Base-by-base conservation (phyloP, 2,888 invertebrate genomes). In the Cheilosia vulpina region DNA sequence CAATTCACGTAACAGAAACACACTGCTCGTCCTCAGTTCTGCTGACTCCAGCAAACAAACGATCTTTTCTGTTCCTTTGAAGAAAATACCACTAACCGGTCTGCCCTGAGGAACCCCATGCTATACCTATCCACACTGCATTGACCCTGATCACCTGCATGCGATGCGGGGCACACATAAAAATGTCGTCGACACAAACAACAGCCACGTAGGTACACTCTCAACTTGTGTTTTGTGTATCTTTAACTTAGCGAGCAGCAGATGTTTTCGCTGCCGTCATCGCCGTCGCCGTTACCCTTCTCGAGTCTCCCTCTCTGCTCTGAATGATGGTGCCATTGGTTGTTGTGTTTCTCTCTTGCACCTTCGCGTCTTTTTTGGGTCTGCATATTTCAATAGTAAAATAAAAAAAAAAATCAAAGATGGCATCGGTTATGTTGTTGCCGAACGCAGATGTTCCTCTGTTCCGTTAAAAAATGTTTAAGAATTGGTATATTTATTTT, bases 61-160 rank as follows among this genome's bases (percentile, higher is more conserved):
- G 43, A 31, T 53, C 27, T 62, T 63, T 27, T 27, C 24, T 53
- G 45, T 13, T 24, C 31, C 5, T 21, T 5, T 31, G 58, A 81
- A 76, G 76, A 71, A 60, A 58, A 76, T 17, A 45, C 52, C 52
- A 71, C 76, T 71, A 82, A 71, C 65, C 58, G 71, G 69, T 62
- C 69, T 58, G 45, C 76, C 81, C 81, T 82, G 76, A 69, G 69
- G 81, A 15, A 69, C 63, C 45, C 27, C 77, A 19, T 53, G 38
- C 50, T 47, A 21, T 2, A 43, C 34, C 52, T 21, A 11, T 43
- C 27, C 11, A 17, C 21, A 78, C 69, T 65, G 79, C 75, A 71
- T 76, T 84, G 84, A 84, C 84, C 84, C 84, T 84, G 84, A 66
- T 80, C 84, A 84, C 84, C 84, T 79, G 75, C 84, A 75, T 76